A percentile compares a stretch with the other conserved stretches of the same genome.
Conservation (phyloP, 2,888 invertebrate species). For the Drosophila rellima region DNA sequence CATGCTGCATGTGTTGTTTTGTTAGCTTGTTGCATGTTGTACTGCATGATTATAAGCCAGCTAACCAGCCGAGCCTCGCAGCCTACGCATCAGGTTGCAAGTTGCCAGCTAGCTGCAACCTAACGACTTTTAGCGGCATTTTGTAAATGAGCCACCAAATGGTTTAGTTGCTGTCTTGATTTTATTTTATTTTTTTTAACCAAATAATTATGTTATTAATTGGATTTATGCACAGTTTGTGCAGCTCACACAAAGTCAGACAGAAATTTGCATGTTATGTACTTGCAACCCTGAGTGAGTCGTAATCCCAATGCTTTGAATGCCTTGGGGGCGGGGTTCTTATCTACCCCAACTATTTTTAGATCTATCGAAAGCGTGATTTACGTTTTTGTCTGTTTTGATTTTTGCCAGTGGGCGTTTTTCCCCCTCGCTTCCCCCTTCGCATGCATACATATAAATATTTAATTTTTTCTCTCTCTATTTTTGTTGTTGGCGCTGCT, state of each 20-base stretch:
- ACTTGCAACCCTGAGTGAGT: constrained; percentile 30
- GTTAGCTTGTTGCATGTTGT: constrained; percentile 35
- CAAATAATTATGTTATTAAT: constrained; percentile 78
- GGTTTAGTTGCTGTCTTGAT: constrained; percentile 40
- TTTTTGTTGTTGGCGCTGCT: constrained; percentile 46
- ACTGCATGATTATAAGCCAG: constrained; percentile 51
- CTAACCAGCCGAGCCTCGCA: constrained; percentile 43
- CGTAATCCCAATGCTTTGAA: constrained; percentile 34
- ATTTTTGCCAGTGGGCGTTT: constrained; percentile 63
- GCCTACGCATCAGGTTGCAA: constrained; percentile 57
- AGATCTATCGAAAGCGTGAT: constrained; percentile 78
- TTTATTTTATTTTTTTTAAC: constrained; percentile 17
- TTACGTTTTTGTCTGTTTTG: constrained; percentile 64
- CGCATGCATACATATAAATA: constrained; percentile 64
- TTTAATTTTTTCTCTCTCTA: constrained; percentile 38
- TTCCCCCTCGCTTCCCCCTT: constrained; percentile 49
- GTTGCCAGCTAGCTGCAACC: constrained; percentile 30
- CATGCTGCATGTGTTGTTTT: constrained; percentile 48
- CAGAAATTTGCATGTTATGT: constrained; percentile 52
- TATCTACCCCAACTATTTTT: constrained; percentile 73
- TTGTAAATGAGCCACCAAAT: constrained; percentile 68
- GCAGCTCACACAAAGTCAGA: constrained; percentile 46
- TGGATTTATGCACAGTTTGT: constrained; percentile 73
- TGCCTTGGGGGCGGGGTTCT: constrained; percentile 44
- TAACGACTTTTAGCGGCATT: constrained; percentile 49